Evolutionary conservation across 2,888 invertebrate species (phyloP).

Genomic region (Lamellibrachia satsuma): DNA sequence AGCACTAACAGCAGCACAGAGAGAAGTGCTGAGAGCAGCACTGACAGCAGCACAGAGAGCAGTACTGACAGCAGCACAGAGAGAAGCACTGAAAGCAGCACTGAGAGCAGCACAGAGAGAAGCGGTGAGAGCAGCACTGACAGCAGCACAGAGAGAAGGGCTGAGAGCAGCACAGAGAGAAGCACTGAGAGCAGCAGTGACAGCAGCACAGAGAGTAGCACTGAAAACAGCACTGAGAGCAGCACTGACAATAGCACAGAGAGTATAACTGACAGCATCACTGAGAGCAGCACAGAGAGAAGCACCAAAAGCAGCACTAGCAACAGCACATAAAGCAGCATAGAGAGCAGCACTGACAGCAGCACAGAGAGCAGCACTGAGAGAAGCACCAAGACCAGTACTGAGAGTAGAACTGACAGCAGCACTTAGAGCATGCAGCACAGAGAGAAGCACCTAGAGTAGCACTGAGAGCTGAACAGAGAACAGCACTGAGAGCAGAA

Average conservation of each 20-base stretch:
- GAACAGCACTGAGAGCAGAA: not conserved
- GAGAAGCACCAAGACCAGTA: not conserved
- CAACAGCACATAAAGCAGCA: not conserved
- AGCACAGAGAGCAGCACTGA: not conserved
- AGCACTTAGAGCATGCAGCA: too few species aligned
- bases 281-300: not conserved
- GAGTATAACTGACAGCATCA: not conserved
- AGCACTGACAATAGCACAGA: not conserved
- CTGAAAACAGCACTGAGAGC: not conserved
- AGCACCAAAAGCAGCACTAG: not conserved
- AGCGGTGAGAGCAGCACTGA: not conserved
- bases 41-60: too few species aligned
- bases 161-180: not conserved
- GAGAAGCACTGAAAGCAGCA: not conserved
- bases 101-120: conserved; percentile 56
- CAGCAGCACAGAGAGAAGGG: not conserved
- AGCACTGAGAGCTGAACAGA: not conserved
- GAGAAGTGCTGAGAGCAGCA: too few species aligned
- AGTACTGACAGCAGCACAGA: too few species aligned
- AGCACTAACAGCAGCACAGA: too few species aligned
- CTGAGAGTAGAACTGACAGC: not conserved
- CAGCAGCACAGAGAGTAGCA: not conserved
- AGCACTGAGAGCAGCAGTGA: not conserved
- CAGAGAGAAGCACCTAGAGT: too few species aligned
- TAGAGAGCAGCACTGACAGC: not conserved